Conservation (phyloP, 2,113 vertebrate genomes). For the Halichoerus grypus region DNA sequence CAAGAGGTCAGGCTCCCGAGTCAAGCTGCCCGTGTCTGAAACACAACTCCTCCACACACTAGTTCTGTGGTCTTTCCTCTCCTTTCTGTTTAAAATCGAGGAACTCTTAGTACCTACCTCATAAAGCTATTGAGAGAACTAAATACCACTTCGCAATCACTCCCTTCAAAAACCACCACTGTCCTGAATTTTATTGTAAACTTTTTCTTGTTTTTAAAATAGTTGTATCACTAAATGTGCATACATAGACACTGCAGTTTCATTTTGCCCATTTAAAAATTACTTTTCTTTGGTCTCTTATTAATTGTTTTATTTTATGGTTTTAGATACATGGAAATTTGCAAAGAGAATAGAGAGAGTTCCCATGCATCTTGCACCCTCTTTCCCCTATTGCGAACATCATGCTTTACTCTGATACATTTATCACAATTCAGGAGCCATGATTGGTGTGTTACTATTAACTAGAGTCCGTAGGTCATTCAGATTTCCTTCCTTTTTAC, state of each 20-base stretch:
- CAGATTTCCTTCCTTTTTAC: background rate
- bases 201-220: background rate
- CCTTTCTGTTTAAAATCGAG: background rate
- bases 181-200: background rate
- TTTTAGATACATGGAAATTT: background rate
- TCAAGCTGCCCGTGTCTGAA: background rate
- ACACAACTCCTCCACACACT: background rate
- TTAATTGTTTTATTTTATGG: background rate
- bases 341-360: background rate
- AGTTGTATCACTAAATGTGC: background rate
- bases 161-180: background rate
- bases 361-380: too few species aligned
- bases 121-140: background rate
- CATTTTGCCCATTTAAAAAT: background rate
- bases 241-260: background rate
- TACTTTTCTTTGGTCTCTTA: background rate
- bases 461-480: background rate
- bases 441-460: background rate
- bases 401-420: background rate
- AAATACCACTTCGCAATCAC: background rate
- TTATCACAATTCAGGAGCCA: too few species aligned
- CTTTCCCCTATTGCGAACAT: background rate
- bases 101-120: background rate
- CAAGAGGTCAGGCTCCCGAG: background rate
- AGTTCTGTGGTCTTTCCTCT: background rate